Conservation (phyloP, 2,797 vertebrate species). For the Acanthiza pusilla region DNA sequence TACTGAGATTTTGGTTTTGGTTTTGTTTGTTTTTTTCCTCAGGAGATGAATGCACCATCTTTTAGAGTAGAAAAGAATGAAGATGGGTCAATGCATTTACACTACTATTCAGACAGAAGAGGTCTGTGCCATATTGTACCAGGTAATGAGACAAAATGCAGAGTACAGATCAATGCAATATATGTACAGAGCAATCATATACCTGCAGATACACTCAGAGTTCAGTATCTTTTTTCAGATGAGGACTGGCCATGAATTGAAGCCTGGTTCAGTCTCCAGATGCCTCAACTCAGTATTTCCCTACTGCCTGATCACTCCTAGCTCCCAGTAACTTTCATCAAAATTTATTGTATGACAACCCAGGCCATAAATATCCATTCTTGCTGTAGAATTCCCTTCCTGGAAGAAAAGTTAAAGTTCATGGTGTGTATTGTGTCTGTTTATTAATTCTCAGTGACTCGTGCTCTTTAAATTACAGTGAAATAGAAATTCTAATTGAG, state of each 20-base stretch:
- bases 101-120: constrained; percentile 79
- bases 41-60: constrained; percentile 81
- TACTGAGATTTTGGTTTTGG: not conserved
- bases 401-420: not conserved
- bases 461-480: not conserved
- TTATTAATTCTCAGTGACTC: not conserved
- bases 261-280: not conserved
- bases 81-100: constrained; percentile 75
- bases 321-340: not conserved
- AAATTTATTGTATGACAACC: not conserved
- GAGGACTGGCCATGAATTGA: not conserved
- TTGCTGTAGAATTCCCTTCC: not conserved
- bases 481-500: not conserved
- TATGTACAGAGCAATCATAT: not conserved
- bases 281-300: not conserved
- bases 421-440: not conserved
- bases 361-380: not conserved
- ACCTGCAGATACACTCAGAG: not conserved
- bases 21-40: constrained; percentile 15
- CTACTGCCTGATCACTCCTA: not conserved
- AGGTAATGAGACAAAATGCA: constrained; percentile 47
- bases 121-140: constrained; percentile 79
- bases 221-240: not conserved
- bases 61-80: constrained; percentile 79
- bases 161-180: not conserved